Percentiles rank a stretch among this genome's conserved stretches.
Conservation (phyloP, 1,140 invertebrate species). For the Anadara kagoshimensis region DNA sequence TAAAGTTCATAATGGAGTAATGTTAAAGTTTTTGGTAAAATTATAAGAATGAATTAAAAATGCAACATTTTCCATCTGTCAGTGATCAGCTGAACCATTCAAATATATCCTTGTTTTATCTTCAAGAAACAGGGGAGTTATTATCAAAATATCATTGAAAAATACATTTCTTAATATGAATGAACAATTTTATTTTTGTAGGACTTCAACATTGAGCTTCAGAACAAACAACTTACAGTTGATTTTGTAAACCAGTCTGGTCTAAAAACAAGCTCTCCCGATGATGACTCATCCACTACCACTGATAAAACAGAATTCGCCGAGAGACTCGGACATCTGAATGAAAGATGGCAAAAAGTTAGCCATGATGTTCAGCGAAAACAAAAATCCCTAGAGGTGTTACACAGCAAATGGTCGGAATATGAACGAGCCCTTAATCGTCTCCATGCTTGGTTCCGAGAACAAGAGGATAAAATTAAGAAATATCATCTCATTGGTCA, state of each 20-base stretch:
- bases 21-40: too few relatives aligned
- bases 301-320: constrained; percentile 66
- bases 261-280: constrained; percentile 35
- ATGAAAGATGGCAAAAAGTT: constrained; percentile 61
- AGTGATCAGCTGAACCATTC: too few relatives aligned
- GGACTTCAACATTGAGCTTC: constrained; percentile 68
- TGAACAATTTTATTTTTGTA: constrained; percentile 29
- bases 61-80: too few relatives aligned
- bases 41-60: too few relatives aligned
- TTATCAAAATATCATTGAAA: too few relatives aligned
- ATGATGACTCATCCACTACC: constrained; percentile 23
- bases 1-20: too few relatives aligned
- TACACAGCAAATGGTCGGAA: constrained; percentile 64
- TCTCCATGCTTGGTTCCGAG: constrained; percentile 62
- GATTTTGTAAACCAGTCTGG: constrained; percentile 70
- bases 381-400: constrained; percentile 57
- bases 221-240: constrained; percentile 66
- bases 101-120: too few relatives aligned
- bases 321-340: constrained; percentile 63
- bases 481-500: constrained; percentile 64
- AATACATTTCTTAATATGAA: too few relatives aligned
- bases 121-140: too few relatives aligned
- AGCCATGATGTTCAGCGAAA: constrained; percentile 57
- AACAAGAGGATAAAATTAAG: constrained; percentile 66
- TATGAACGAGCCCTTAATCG: constrained; percentile 58